Evolutionary conservation across 2,888 invertebrate species (phyloP).

Genomic region (Himalopsyche japonica): DNA sequence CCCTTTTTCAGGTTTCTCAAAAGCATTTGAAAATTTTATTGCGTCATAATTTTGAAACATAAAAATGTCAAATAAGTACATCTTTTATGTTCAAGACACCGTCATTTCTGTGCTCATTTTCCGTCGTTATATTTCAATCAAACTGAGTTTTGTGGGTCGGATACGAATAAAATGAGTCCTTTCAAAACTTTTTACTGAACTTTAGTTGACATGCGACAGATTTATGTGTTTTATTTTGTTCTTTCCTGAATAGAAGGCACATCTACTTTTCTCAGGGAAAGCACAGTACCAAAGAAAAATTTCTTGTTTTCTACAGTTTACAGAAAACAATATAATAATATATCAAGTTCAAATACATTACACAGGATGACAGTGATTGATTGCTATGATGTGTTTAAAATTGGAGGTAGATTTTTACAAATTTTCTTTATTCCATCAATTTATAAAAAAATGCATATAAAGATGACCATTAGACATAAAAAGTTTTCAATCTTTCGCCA

Average conservation of each 20-base stretch:
- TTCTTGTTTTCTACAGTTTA: too few species aligned
- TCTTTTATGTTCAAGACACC: not conserved
- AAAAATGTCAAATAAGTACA: conserved; percentile 3
- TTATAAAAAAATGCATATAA: not conserved
- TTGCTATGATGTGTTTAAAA: not conserved
- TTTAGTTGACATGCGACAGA: not conserved
- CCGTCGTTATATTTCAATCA: not conserved
- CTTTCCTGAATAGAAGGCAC: not conserved
- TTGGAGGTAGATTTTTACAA: not conserved
- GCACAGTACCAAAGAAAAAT: not conserved
- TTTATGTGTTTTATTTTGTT: not conserved
- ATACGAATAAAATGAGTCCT: not conserved
- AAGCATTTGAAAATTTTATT: conserved; percentile 7
- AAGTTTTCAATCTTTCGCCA: not conserved
- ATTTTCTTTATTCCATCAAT: not conserved
- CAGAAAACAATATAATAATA: too few species aligned
- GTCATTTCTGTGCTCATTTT: not conserved
- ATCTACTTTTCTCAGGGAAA: not conserved
- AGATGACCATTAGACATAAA: not conserved
- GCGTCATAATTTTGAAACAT: conserved; percentile 5
- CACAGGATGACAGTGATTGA: not conserved
- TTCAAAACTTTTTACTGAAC: not conserved
- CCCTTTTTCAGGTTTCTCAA: not conserved
- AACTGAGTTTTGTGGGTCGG: not conserved
- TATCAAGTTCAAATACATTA: too few species aligned